These are phyloP conservation scores for Euproctis similis DNA, from an alignment of 2,888 invertebrate genomes.

Conservation along the genomic window DNA sequence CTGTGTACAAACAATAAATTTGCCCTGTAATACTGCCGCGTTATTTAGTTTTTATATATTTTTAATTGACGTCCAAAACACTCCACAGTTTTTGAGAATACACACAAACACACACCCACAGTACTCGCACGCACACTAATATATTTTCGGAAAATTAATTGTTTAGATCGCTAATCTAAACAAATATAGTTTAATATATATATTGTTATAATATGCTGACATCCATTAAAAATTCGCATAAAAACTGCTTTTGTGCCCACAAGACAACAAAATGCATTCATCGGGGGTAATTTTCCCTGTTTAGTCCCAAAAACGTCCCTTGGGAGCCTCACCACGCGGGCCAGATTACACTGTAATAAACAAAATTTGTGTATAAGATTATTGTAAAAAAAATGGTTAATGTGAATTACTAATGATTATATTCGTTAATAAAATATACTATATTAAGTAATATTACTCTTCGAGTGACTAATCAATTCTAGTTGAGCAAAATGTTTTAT, in stretches of 20 bases:
- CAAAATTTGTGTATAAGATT: constrained; percentile 15
- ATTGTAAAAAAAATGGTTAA: neutral
- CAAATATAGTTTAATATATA: constrained; percentile 23
- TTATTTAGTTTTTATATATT: constrained; percentile 28
- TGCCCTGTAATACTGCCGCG: constrained; percentile 71
- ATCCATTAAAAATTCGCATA: constrained; percentile 65
- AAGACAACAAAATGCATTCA: constrained; percentile 56
- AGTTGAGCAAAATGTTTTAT: constrained; percentile 2
- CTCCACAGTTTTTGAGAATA: constrained; percentile 34
- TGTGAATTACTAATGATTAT: neutral
- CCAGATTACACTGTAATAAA: constrained; percentile 53
- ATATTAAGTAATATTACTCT: neutral
- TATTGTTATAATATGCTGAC: constrained; percentile 32
- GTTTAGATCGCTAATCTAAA: too few species aligned
- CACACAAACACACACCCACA: constrained; percentile 24
- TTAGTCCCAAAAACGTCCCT: constrained; percentile 13
- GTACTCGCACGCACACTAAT: constrained; percentile 31
- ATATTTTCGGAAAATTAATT: too few species aligned
- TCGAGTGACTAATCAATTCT: neutral
- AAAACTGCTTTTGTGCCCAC: constrained; percentile 71
- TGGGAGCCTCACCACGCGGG: constrained; percentile 20
- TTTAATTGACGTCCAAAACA: constrained; percentile 55
- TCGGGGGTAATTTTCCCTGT: constrained; percentile 26
- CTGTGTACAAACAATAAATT: constrained; percentile 25
- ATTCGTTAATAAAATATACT: constrained; percentile 1